Percentiles rank a stretch among this genome's conserved stretches.
phyloP scores from a whole-genome alignment of 2,888 invertebrate genomes.

The Podabrus alpinus region DNA sequence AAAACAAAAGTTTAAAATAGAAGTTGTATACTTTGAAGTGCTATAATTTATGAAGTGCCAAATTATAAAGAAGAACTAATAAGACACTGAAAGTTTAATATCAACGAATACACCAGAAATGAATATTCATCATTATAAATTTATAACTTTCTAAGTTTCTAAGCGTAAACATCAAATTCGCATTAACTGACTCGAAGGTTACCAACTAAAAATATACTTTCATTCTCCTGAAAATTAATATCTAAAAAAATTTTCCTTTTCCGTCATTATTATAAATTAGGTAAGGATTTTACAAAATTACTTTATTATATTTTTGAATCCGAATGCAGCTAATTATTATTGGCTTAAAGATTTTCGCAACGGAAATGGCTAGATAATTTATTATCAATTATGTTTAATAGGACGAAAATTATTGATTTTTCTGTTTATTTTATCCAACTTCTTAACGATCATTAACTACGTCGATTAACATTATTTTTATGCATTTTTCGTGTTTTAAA shows the following conservation, averaged over 20 bases:
- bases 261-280: neutral
- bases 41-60: conserved; percentile 10
- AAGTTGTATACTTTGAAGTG: neutral
- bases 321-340: neutral
- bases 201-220: conserved; percentile 15
- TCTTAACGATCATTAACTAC: neutral
- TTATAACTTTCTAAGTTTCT: conserved; percentile 26
- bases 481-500: neutral
- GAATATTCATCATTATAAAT: conserved; percentile 27
- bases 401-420: neutral
- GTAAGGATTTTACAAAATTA: neutral
- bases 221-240: neutral
- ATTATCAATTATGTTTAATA: neutral
- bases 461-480: neutral
- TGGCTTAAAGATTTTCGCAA: neutral
- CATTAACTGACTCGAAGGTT: conserved; percentile 25
- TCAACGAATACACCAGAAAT: conserved; percentile 16
- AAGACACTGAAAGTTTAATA: conserved; percentile 14
- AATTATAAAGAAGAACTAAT: conserved; percentile 14
- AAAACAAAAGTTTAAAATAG: neutral
- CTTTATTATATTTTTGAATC: neutral
- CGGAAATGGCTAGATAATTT: neutral
- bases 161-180: conserved; percentile 24
- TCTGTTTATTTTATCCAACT: neutral
- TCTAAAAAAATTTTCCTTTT: neutral